Percentiles rank a stretch among this genome's conserved stretches.
Conservation (phyloP, 2,888 invertebrate genomes). For the Conops quadrifasciatus region DNA sequence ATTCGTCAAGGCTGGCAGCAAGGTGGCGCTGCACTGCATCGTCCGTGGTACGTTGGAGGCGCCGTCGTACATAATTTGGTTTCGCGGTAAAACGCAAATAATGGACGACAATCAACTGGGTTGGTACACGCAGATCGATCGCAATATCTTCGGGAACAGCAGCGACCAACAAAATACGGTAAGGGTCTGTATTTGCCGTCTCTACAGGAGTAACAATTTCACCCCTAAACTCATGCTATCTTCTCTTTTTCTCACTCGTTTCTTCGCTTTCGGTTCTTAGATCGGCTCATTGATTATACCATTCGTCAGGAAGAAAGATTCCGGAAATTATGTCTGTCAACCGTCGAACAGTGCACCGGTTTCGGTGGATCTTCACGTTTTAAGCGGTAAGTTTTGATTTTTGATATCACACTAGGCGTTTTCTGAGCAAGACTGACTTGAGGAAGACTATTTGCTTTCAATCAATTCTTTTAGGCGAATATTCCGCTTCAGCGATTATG, state of each 20-base stretch:
- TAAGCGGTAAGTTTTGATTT: conserved; percentile 75
- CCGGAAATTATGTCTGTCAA: conserved; percentile 90
- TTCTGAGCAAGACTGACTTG: no score
- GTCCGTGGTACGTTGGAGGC: conserved; percentile 89
- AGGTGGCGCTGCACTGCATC: conserved; percentile 86
- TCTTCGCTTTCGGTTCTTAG: conserved; percentile 49
- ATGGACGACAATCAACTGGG: conserved; percentile 60
- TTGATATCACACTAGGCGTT: no score
- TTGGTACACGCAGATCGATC: conserved; percentile 63
- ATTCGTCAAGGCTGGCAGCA: conserved; percentile 90
- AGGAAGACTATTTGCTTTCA: neutral
- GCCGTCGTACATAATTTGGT: conserved; percentile 94
- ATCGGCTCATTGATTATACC: conserved; percentile 66
- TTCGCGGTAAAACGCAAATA: conserved; percentile 69
- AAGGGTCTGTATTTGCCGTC: conserved; percentile 41
- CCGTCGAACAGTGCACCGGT: conserved; percentile 92
- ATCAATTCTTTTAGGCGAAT: conserved; percentile 57
- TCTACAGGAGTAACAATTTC: neutral
- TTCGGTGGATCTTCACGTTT: conserved; percentile 87
- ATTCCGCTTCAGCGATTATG: conserved; percentile 65
- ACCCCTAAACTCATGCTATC: neutral
- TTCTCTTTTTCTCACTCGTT: conserved; percentile 38
- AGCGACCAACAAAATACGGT: conserved; percentile 64
- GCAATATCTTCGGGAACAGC: conserved; percentile 59
- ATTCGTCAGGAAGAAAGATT: conserved; percentile 63